Evolutionary conservation across 1,140 invertebrate genomes (phyloP).

Genomic region (Drosophila paulistorum): DNA sequence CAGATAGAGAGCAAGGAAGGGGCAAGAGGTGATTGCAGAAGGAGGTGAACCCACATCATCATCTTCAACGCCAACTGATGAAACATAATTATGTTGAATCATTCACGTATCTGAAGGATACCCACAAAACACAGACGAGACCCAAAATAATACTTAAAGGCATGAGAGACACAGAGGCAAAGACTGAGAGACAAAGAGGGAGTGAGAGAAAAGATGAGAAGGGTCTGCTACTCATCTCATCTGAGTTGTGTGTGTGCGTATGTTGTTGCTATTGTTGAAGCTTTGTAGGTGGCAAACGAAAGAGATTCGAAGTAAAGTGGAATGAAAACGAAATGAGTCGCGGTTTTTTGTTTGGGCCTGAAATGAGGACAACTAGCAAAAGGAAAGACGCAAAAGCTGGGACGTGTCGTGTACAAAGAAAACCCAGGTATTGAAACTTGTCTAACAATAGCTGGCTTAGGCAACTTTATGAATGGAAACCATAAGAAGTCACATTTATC

Average conservation of each 20-base stretch:
- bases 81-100: conserved; percentile 79
- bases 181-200: neutral
- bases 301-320: conserved; percentile 14
- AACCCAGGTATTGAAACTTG: conserved; percentile 4
- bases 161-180: neutral
- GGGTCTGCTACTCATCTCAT: neutral
- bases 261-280: conserved; percentile 18
- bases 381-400: neutral
- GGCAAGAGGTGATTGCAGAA: neutral
- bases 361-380: conserved; percentile 21
- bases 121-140: conserved; percentile 26
- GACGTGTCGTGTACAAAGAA: neutral
- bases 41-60: conserved; percentile 28
- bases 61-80: conserved; percentile 34
- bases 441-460: conserved; percentile 9
- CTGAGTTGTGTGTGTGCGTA: neutral
- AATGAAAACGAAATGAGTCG: conserved; percentile 22
- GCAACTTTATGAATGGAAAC: conserved; percentile 17
- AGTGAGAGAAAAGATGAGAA: neutral
- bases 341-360: conserved; percentile 9
- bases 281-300: conserved; percentile 34
- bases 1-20: neutral
- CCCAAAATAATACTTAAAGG: conserved; percentile 36
- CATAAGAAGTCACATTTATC: conserved; percentile 16
- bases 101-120: conserved; percentile 73